phyloP scores from a whole-genome alignment of 2,797 vertebrate genomes.

The Microctenopoma stevenorrisi region DNA sequence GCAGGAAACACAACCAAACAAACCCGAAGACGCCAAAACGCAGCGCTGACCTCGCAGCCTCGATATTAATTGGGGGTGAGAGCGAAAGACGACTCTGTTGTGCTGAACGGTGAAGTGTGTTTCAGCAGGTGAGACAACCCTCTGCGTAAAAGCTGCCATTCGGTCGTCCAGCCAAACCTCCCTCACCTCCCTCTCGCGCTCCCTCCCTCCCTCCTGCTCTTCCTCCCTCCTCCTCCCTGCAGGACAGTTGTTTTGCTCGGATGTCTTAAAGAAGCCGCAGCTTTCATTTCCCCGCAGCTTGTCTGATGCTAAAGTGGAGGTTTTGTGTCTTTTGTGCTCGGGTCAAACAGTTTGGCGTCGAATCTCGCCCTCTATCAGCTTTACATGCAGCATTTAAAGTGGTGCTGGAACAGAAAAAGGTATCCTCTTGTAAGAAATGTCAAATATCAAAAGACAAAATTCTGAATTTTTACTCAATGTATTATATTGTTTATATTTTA shows the following conservation, averaged over 20 bases:
- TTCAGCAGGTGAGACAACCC: slow-evolving; percentile 86
- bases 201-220: not conserved
- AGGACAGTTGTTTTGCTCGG: slow-evolving; percentile 73
- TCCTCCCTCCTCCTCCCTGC: slow-evolving; percentile 2
- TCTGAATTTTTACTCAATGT: not conserved
- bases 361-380: not conserved
- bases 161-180: slow-evolving; percentile 74
- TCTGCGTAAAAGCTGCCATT: slow-evolving; percentile 84
- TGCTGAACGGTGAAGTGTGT: slow-evolving; percentile 74
- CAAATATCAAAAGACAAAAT: too few species aligned
- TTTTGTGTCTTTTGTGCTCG: slow-evolving; percentile 38
- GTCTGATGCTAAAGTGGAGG: not conserved
- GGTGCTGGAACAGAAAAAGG: not conserved
- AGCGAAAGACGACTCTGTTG: slow-evolving; percentile 56
- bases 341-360: slow-evolving; percentile 10
- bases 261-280: slow-evolving; percentile 85
- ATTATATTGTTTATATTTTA: not conserved
- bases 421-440: not conserved
- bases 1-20: slow-evolving; percentile 33
- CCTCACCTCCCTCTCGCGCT: slow-evolving; percentile 12
- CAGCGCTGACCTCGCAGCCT: slow-evolving; percentile 63
- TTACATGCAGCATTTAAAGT: not conserved
- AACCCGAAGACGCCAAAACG: slow-evolving; percentile 45
- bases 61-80: slow-evolving; percentile 78
- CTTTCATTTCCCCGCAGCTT: slow-evolving; percentile 41